Evolutionary conservation across 2,797 vertebrate genomes (phyloP), one percentile per base, ranked within the genome.

Genomic region (Amblyraja radiata): DNA sequence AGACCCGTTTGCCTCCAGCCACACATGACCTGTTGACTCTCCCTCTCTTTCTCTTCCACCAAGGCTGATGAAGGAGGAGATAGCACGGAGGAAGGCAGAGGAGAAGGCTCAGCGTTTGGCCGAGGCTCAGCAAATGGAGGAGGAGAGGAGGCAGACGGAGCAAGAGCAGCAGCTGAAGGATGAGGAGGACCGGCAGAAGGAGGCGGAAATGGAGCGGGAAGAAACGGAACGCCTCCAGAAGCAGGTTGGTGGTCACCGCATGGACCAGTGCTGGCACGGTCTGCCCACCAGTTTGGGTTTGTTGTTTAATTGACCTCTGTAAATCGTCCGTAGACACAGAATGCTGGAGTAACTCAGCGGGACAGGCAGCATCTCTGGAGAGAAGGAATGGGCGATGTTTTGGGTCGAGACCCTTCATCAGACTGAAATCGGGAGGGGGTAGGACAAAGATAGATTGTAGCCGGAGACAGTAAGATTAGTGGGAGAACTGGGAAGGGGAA

Each of bases 151-250:
- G 63, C 95, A 88, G 77, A 96, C 95, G 94, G 96, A 96, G 25
- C 96, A 98, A 71, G 96, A 96, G 36, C 96, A 96, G 93, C 96
- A 95, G 93, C 94, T 94, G 81, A 93, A 96, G 88, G 96, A 97
- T 93, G 97, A 98, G 93, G 95, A 96, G 77, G 94, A 94, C 79
- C 95, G 95, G 93, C 95, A 94, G 94, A 96, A 95, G n/a, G 98
- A 98, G 93, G 98, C 97, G 0, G 94, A 96, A 93, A 97, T 96
- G 0, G 98, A 99, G 94, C 96, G 96, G 93, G 98, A 99, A 95
- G 98, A 99, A 96, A 96, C 95, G n/a, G 95, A 98, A 86, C 97
- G 97, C 54, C 96, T 98, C 65, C 98, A 98, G 94, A 99, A 97
- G 97, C 98, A 98, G 97, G 99, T 99, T 46, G 92, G n/a, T 61